Evolutionary conservation across 1,140 invertebrate species (phyloP), one percentile per base, ranked within the genome.

Genomic region (Drosophila mayri): DNA sequence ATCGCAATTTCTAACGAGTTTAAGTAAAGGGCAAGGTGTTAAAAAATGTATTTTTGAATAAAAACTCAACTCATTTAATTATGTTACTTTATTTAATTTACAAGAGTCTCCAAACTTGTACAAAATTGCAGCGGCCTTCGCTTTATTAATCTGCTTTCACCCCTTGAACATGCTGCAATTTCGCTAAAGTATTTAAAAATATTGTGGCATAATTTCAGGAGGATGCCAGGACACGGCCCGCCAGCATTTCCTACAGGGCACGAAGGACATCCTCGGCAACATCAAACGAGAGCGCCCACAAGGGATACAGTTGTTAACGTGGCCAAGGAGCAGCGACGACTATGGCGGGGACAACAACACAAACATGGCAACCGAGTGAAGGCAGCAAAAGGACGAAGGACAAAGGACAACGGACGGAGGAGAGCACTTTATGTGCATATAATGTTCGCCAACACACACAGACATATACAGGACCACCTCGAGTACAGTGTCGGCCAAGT

Each of bases 301-400:
- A 87, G 79, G 83, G 83, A 87, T 87, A 87, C 79, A 87, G 76
- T 87, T 87, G 80, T 87, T 79, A 70, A 81, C 75, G 78, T 86
- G 63, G 65, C 84, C 76, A 57, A 67, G 62, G 74, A 68, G 74
- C 43, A 63, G 82, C 67, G 58, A 54, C 63, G 59, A 63, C 66
- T 60, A 52, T 68, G 71, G 61, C 62, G 59, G 54, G 46, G 47
- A 72, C 61, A 71, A 76, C 61, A 76, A 66, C 81, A 74, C 66
- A 49, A 85, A 81, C 78, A 86, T 81, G 82, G 78, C 74, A 70
- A 47, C 78, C 79, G 76, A 81, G 73, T 73, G 55, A 64, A 64
- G 43, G 79, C 60, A 54, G 58, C 58, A 43, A 18, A 50, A 14
- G 58, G 58, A 66, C 55, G 52, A 32, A 18, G 58, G 52, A 64